Conservation (phyloP, 2,888 invertebrate species). For the Lottia gigantea region DNA sequence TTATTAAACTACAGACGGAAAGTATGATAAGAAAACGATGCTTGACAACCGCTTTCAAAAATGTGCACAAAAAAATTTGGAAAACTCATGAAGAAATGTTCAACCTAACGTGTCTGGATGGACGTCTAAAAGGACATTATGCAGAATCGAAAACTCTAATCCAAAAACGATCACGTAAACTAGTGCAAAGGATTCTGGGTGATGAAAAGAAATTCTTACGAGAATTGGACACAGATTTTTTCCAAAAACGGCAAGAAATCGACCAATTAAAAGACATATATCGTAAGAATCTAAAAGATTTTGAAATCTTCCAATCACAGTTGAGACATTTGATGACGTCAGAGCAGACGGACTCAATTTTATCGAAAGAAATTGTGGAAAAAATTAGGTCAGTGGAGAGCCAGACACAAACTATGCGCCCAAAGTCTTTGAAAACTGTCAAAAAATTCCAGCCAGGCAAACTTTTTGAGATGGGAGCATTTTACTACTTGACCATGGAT, state of each 20-base stretch:
- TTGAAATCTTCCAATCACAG: slow-evolving; percentile 24
- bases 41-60: slow-evolving; percentile 20
- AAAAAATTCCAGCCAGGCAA: slow-evolving; percentile 19
- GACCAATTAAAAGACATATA: slow-evolving; percentile 27
- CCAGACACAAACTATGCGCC: neutral
- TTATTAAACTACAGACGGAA: slow-evolving; percentile 13
- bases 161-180: slow-evolving; percentile 27
- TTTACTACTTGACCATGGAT: neutral
- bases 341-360: slow-evolving; percentile 4
- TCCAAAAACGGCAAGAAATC: slow-evolving; percentile 23
- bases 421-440: slow-evolving; percentile 12
- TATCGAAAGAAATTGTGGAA: neutral
- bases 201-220: slow-evolving; percentile 25
- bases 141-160: slow-evolving; percentile 31
- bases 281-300: slow-evolving; percentile 21
- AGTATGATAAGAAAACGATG: slow-evolving; percentile 1
- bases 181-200: slow-evolving; percentile 23
- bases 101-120: slow-evolving; percentile 29
- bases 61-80: slow-evolving; percentile 29
- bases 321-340: slow-evolving; percentile 22
- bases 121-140: slow-evolving; percentile 28
- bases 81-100: slow-evolving; percentile 28
- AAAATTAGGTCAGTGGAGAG: neutral
- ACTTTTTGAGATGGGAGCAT: slow-evolving; percentile 13
- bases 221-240: slow-evolving; percentile 28